Conservation (phyloP, 2,113 vertebrate genomes). For the Pterocles burchelli region DNA sequence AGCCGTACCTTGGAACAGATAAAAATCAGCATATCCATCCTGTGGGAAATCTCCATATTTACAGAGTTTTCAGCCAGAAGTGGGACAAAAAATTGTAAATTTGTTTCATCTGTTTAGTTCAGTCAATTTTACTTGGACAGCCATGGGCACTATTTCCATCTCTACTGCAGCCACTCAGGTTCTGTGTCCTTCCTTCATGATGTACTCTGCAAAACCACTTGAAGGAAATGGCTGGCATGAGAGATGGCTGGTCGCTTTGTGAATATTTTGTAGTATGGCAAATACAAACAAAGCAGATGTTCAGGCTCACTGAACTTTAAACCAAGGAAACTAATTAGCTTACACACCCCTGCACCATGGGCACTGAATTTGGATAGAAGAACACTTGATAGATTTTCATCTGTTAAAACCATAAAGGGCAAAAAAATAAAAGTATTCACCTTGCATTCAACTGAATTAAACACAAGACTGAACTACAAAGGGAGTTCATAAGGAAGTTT, state of each 20-base stretch:
- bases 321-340: neutral
- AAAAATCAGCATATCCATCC: neutral
- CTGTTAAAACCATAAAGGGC: neutral
- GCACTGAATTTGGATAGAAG: neutral
- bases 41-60: neutral
- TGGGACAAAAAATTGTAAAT: neutral
- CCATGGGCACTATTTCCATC: accelerated
- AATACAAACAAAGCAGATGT: neutral
- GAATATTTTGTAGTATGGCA: neutral
- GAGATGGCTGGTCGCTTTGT: neutral
- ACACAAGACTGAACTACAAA: neutral
- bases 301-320: neutral
- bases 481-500: neutral
- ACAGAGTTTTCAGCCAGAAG: neutral
- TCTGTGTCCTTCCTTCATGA: neutral
- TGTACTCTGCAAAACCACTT: accelerated
- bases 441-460: neutral
- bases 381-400: neutral
- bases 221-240: neutral
- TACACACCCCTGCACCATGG: accelerated
- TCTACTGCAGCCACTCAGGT: neutral
- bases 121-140: neutral
- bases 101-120: neutral
- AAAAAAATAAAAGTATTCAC: neutral
- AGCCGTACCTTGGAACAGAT: neutral